These are phyloP conservation scores for Pristionchus pacificus DNA, from an alignment of 1,140 invertebrate genomes.

Conservation along the genomic window DNA sequence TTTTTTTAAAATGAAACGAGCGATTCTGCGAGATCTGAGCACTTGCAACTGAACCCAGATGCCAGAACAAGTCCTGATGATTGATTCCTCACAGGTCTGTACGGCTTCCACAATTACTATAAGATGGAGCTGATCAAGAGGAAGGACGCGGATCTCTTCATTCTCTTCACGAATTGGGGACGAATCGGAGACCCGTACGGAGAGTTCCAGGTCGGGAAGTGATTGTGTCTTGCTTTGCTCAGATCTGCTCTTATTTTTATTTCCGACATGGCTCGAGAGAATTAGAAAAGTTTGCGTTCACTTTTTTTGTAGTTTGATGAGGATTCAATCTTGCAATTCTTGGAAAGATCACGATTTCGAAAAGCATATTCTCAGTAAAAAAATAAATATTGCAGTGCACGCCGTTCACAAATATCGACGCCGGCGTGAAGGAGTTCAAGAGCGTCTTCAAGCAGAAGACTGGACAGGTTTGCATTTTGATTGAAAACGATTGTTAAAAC, in stretches of 20 bases:
- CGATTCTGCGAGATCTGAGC: no score
- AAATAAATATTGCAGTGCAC: slow-evolving; percentile 61
- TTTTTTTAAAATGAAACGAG: no score
- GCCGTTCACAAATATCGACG: slow-evolving; percentile 59
- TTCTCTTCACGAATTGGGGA: slow-evolving; percentile 65
- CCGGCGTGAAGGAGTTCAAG: slow-evolving; percentile 62
- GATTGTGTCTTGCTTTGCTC: no score
- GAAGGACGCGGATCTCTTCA: slow-evolving; percentile 60
- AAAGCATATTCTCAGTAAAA: no score
- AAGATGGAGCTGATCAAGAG: slow-evolving; percentile 63
- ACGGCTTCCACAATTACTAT: slow-evolving; percentile 64
- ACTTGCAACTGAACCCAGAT: no score
- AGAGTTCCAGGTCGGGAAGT: slow-evolving; percentile 25
- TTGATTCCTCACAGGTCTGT: slow-evolving; percentile 58
- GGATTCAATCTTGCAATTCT: no score
- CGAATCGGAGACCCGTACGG: slow-evolving; percentile 59
- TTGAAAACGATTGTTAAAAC: slow-evolving; percentile 58
- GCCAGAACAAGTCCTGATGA: no score
- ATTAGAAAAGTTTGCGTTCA: no score
- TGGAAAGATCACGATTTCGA: no score
- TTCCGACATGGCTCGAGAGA: no score
- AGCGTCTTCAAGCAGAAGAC: slow-evolving; percentile 64
- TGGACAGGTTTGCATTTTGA: slow-evolving; percentile 61
- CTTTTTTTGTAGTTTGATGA: no score
- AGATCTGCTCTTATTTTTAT: no score